These are phyloP conservation scores for Amphilophus citrinellus DNA, from an alignment of 2,113 vertebrate genomes.

Conservation along the genomic window DNA sequence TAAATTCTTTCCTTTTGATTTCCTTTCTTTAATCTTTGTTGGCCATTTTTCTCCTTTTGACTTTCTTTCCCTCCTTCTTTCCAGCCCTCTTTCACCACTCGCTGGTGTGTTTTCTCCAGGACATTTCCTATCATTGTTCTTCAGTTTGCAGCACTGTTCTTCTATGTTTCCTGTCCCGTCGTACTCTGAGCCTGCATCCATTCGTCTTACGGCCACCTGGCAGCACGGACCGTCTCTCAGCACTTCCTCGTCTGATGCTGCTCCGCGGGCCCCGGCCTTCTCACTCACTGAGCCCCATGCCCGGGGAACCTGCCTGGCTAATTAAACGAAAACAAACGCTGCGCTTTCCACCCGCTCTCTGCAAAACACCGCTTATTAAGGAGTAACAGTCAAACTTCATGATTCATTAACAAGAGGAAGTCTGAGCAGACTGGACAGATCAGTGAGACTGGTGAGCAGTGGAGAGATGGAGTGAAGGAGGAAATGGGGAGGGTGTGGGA, in stretches of 20 bases:
- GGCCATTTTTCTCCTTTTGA: conserved; percentile 5
- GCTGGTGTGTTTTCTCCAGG: conserved; percentile 67
- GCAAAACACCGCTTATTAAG: conserved; percentile 84
- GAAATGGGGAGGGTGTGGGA: conserved; percentile 52
- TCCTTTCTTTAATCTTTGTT: conserved; percentile 5
- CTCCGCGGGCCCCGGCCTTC: conserved; percentile 38
- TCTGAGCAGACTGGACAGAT: conserved; percentile 76
- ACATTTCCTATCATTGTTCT: conserved; percentile 83
- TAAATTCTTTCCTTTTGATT: not conserved
- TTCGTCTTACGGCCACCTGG: conserved; percentile 75
- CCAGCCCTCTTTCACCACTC: conserved; percentile 65
- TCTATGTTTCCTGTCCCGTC: conserved; percentile 68
- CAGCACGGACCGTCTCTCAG: conserved; percentile 46
- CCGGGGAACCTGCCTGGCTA: conserved; percentile 74
- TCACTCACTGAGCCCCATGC: conserved; percentile 50
- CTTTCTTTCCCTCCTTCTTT: conserved; percentile 44
- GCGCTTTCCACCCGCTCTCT: conserved; percentile 69
- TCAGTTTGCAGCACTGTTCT: conserved; percentile 57
- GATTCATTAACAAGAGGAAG: conserved; percentile 89
- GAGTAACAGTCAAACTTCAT: conserved; percentile 85
- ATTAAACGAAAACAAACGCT: conserved; percentile 86
- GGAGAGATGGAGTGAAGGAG: conserved; percentile 51
- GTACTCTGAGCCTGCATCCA: conserved; percentile 57
- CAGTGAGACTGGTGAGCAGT: conserved; percentile 45
- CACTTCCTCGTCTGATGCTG: conserved; percentile 56